Evolutionary conservation across 2,888 invertebrate genomes (phyloP).

Genomic region (Cataglyphis cursor): DNA sequence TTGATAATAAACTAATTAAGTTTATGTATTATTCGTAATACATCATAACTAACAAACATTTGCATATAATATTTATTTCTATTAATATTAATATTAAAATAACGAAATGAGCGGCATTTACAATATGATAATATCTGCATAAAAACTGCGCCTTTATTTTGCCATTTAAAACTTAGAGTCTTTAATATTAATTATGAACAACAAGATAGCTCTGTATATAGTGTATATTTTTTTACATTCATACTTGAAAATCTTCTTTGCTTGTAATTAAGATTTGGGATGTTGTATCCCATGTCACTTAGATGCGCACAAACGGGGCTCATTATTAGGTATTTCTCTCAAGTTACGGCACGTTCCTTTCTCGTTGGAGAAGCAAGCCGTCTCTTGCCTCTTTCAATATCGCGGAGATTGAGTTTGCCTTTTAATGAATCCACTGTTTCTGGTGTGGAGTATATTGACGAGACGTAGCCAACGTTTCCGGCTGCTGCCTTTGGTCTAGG

Average conservation of each 20-base stretch:
- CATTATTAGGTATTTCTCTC: conserved; percentile 46
- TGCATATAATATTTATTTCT: background rate
- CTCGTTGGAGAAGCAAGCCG: background rate
- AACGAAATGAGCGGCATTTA: background rate
- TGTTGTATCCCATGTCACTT: conserved; percentile 9
- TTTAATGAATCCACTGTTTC: conserved; percentile 56
- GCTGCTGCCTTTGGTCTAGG: conserved; percentile 6
- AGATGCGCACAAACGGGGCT: background rate
- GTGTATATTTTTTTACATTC: conserved; percentile 6
- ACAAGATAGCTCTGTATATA: background rate
- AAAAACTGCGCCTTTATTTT: conserved; percentile 15
- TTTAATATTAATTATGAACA: background rate
- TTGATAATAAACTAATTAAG: background rate
- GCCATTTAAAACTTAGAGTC: conserved; percentile 15
- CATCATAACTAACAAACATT: background rate
- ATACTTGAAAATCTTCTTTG: conserved; percentile 1
- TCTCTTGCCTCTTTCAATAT: conserved; percentile 47
- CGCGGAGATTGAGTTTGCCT: conserved; percentile 42
- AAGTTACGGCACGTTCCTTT: background rate
- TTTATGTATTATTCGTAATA: background rate
- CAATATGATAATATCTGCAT: background rate
- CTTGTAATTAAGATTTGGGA: conserved; percentile 17
- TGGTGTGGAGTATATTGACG: conserved; percentile 24
- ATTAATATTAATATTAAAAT: background rate
- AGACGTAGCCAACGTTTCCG: conserved; percentile 13